A percentile compares a stretch with the other conserved stretches of the same genome.
Conservation (phyloP, 2,888 invertebrate genomes). For the Drosophila lacicola region DNA sequence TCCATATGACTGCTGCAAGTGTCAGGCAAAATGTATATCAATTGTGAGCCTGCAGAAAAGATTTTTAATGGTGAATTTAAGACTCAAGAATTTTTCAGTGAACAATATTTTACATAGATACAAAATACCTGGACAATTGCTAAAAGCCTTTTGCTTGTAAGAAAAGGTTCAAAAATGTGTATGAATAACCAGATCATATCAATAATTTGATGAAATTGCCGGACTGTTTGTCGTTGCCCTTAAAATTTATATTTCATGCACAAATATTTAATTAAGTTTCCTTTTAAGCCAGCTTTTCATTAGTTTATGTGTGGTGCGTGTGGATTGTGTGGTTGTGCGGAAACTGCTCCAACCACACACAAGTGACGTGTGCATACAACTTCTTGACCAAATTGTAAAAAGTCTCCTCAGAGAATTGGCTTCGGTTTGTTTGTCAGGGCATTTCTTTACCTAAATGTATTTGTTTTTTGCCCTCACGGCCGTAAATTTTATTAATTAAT, state of each 20-base stretch:
- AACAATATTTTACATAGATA: not conserved
- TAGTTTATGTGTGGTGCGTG: constrained; percentile 44
- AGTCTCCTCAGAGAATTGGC: constrained; percentile 16
- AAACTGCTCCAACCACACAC: constrained; percentile 30
- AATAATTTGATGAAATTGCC: constrained; percentile 49
- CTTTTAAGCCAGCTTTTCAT: constrained; percentile 41
- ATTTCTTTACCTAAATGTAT: constrained; percentile 31
- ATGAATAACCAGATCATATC: constrained; percentile 31
- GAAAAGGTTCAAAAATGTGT: constrained; percentile 27
- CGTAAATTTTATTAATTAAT: constrained; percentile 70
- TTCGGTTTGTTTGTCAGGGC: constrained; percentile 51
- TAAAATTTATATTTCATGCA: constrained; percentile 54
- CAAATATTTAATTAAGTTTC: constrained; percentile 75
- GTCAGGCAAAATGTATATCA: not conserved
- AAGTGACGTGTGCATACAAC: constrained; percentile 38
- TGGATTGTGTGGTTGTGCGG: constrained; percentile 31
- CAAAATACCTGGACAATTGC: constrained; percentile 8
- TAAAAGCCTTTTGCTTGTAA: constrained; percentile 16
- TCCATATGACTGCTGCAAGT: not conserved
- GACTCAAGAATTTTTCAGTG: not conserved
- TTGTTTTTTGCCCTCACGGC: constrained; percentile 38
- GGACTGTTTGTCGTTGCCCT: constrained; percentile 16
- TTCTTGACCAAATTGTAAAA: constrained; percentile 58
- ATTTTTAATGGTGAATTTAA: not conserved
- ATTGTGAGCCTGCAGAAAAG: not conserved